Evolutionary conservation across 2,113 vertebrate species (phyloP), one percentile per base, ranked within the genome.

Genomic region (Setophaga kirtlandii): DNA sequence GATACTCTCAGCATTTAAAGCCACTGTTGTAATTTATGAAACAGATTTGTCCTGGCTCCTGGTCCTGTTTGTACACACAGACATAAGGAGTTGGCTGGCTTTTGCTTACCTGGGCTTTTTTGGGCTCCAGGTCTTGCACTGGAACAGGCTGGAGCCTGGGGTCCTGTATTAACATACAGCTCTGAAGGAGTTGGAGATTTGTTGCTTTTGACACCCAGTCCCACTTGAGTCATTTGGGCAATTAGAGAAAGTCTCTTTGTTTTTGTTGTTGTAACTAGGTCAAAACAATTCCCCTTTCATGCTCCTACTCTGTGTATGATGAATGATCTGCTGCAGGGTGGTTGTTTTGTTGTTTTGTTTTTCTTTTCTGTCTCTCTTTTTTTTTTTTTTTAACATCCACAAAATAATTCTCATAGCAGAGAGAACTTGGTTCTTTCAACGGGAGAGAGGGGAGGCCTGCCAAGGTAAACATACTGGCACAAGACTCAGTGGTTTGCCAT

Each of bases 191-290:
- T 50, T 60, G 56, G 28, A 63, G 41, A n/a, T 53, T 67, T 87
- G 39, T 88, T 94, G 63, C 79, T 92, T 95, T 94, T 93, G 90
- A 96, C 93, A 92, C 88, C 58, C 79, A 89, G 73, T 42, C 77
- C 69, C 42, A 49, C 22, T 91, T 82, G 77, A 96, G 65, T 95
- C 64, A 94, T 94, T 90, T 63, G 25, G 52, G 47, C 85, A 95
- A 96, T 88, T 84, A 94, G 62, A 75, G 25, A 95, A 91, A 91
- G 49, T 91, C 24, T 70, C 64, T 94, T 91, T 96, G 82, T 65
- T 90, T 94, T 92, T 87, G 86, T 90, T 96, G 92, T 94, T 91
- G 23, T 89, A 93, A 95, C 88, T 95, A 84, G 90, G 94, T 96
- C 90, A 90, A 78, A 93, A 88, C 79, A 96, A 95, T 89, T 93